Evolutionary conservation across 2,888 invertebrate species (phyloP), one percentile per base, ranked within the genome.

Genomic region (Aplocera efformata): DNA sequence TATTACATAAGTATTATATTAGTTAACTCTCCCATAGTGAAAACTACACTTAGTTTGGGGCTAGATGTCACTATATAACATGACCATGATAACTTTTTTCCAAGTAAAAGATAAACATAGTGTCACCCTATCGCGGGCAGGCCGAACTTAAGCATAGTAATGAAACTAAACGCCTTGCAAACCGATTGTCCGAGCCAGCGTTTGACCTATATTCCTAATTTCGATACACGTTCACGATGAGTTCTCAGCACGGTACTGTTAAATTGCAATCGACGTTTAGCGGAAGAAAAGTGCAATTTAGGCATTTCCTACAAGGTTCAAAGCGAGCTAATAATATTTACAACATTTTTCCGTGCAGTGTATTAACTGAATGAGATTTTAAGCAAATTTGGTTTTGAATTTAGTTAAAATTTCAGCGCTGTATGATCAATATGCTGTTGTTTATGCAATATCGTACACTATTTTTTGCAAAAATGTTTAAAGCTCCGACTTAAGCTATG

Each of bases 141-240:
- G 47, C 38, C 40, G 45, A 26, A 33, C 43, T 47, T 49, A 50
- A 53, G 43, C 49, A 46, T 31, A 49, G 51, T 51, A 37, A 50
- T 51, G 48, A 48, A 50, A 39, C 30, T 44, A 52, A 52, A 50
- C 50, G 41, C 46, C 26, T 35, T 48, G 43, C 45, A 52, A 55
- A 5, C 13, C 13, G 5, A 46, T 50, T 35, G 46, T 56, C 51
- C 39, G 48, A 55, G 50, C 42, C 45, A 32, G 31, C 48, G 34
- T 47, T 47, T 78, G 78, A 80, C 80, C 80, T 64, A 78, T 60
- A 77, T 75, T 53, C 70, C 63, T 56, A 68, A 67, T 72, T 53
- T 48, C 34, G 29, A 31, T 43, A 7, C 61, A 63, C 60, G 57
- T 58, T 56, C 49, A 51, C 48, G 50, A 56, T 60, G 58, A 58